Conservation (phyloP, 2,113 vertebrate genomes). For the Leucoraja erinaceus region DNA sequence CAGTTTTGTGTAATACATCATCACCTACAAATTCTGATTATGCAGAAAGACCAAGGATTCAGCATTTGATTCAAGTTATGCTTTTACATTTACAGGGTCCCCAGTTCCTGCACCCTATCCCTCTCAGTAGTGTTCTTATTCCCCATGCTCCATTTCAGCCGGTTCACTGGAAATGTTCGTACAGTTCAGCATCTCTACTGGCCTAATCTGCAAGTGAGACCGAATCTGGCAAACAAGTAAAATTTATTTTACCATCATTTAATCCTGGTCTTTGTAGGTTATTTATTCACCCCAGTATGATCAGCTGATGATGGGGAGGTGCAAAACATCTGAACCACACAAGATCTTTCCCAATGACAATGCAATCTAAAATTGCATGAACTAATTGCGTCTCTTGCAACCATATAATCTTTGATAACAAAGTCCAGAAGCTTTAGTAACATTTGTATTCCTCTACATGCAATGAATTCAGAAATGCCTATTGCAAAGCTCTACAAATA, state of each 20-base stretch:
- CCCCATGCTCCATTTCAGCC: background rate
- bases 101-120: background rate
- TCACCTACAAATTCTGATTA: too few relatives aligned
- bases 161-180: background rate
- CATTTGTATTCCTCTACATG: background rate
- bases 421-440: background rate
- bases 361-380: background rate
- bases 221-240: too few relatives aligned
- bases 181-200: background rate
- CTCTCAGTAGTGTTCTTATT: background rate
- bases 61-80: background rate
- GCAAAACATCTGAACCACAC: background rate
- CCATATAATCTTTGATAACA: background rate
- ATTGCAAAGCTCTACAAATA: background rate
- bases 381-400: background rate
- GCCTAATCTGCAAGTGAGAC: background rate
- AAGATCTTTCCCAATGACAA: background rate
- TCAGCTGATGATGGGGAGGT: background rate
- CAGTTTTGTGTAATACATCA: background rate
- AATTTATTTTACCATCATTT: background rate
- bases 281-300: background rate
- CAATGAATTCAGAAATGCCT: background rate
- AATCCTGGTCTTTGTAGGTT: background rate
- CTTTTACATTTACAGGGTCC: background rate
- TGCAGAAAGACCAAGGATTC: background rate